Evolutionary conservation across 92 coral and sea anemone genomes (phyloP).

Genomic region (Umimayanthus chanpuru): DNA sequence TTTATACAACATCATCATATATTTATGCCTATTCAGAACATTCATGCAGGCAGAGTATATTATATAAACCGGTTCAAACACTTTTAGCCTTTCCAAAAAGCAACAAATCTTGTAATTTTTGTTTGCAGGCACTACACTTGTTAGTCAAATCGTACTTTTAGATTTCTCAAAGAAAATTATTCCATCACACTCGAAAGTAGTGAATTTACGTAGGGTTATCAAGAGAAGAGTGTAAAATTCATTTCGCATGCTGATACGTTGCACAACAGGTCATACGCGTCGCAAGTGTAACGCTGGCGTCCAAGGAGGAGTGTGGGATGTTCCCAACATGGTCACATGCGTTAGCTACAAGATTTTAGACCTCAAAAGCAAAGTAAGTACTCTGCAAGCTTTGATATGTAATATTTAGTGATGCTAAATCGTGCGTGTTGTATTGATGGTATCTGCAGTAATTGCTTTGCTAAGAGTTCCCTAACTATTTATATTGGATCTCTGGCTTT

Average conservation of each 20-base stretch:
- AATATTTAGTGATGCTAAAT: too few species aligned
- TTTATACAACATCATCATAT: neutral
- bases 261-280: slow-evolving; percentile 61
- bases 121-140: neutral
- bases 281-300: slow-evolving; percentile 68
- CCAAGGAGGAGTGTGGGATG: slow-evolving; percentile 78
- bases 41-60: too few species aligned
- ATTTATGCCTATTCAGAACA: neutral
- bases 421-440: too few species aligned
- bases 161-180: too few species aligned
- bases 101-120: neutral
- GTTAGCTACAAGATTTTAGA: slow-evolving; percentile 59
- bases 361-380: slow-evolving; percentile 59
- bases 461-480: too few species aligned
- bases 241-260: neutral
- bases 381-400: neutral
- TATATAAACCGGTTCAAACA: neutral
- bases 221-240: neutral
- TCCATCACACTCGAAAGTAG: too few species aligned
- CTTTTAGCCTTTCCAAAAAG: neutral
- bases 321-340: slow-evolving; percentile 79
- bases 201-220: neutral
- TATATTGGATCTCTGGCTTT: too few species aligned
- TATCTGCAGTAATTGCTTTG: too few species aligned
- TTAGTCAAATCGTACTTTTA: neutral